phyloP scores from a whole-genome alignment of 2,888 invertebrate genomes.

The Patella ulyssiponensis region DNA sequence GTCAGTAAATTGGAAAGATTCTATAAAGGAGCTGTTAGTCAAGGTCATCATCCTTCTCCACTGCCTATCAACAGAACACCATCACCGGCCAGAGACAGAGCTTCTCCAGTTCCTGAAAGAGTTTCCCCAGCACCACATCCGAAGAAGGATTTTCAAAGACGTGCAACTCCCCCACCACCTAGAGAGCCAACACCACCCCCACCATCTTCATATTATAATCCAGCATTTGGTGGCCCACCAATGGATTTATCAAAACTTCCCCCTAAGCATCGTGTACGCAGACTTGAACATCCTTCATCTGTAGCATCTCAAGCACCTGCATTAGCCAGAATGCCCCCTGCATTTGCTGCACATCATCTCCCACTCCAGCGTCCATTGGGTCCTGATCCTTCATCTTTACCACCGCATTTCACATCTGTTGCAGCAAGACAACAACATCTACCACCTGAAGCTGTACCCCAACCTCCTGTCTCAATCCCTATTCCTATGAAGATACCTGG shows the following conservation, averaged over 20 bases:
- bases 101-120: constrained; percentile 10
- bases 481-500: not conserved
- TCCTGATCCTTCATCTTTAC: not conserved
- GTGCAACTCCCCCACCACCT: constrained; percentile 1
- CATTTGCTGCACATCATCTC: not conserved
- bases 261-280: not conserved
- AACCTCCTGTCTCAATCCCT: not conserved
- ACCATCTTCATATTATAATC: not conserved
- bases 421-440: not conserved
- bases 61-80: constrained; percentile 7
- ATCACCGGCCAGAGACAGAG: not conserved
- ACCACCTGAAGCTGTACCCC: not conserved
- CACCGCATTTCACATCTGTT: not conserved
- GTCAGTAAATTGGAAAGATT: not conserved
- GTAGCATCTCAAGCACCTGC: not conserved
- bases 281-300: not conserved
- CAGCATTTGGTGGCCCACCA: not conserved
- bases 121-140: constrained; percentile 4
- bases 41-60: constrained; percentile 14
- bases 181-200: not conserved
- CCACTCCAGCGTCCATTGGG: not conserved
- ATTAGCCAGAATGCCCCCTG: not conserved
- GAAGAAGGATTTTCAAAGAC: constrained; percentile 6
- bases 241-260: constrained; percentile 7
- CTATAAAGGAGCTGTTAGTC: not conserved